A percentile compares a stretch with the other conserved stretches of the same genome.
phyloP scores from a whole-genome alignment of 1,140 invertebrate species.

The Gryon sp. region DNA sequence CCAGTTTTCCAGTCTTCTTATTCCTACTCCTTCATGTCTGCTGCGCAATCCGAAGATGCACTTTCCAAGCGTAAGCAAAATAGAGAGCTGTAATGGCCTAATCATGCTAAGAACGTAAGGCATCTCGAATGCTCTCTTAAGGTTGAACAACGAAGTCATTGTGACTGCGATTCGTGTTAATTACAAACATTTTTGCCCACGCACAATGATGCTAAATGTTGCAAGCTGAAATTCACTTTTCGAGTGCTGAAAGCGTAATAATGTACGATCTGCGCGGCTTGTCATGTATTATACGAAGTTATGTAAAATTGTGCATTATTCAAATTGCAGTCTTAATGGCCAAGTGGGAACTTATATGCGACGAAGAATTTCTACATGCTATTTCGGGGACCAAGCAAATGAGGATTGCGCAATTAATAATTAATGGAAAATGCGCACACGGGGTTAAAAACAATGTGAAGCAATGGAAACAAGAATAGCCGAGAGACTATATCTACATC shows the following conservation, averaged over 20 bases:
- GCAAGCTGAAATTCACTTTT: constrained; percentile 44
- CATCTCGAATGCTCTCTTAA: constrained; percentile 38
- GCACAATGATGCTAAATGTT: constrained; percentile 46
- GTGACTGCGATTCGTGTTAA: constrained; percentile 49
- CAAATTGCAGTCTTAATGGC: constrained; percentile 50
- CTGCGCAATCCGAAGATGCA: constrained; percentile 22
- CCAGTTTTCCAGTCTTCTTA: too few species aligned
- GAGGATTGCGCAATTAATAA: constrained; percentile 20
- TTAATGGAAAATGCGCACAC: constrained; percentile 25
- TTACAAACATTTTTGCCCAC: constrained; percentile 60
- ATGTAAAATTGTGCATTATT: constrained; percentile 55
- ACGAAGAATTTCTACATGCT: constrained; percentile 7
- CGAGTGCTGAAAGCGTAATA: constrained; percentile 43
- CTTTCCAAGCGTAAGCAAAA: constrained; percentile 21
- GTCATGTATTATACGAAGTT: constrained; percentile 42
- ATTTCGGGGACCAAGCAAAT: constrained; percentile 21
- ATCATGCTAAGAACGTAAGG: constrained; percentile 45
- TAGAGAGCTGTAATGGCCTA: constrained; percentile 55
- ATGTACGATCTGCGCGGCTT: constrained; percentile 37
- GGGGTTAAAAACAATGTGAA: neutral
- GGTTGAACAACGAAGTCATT: constrained; percentile 49
- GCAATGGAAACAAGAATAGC: neutral
- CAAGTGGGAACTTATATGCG: constrained; percentile 22
- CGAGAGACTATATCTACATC: too few species aligned
- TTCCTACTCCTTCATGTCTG: too few species aligned